Conservation (phyloP, 2,888 invertebrate genomes). For the Drosophila imparisetae region DNA sequence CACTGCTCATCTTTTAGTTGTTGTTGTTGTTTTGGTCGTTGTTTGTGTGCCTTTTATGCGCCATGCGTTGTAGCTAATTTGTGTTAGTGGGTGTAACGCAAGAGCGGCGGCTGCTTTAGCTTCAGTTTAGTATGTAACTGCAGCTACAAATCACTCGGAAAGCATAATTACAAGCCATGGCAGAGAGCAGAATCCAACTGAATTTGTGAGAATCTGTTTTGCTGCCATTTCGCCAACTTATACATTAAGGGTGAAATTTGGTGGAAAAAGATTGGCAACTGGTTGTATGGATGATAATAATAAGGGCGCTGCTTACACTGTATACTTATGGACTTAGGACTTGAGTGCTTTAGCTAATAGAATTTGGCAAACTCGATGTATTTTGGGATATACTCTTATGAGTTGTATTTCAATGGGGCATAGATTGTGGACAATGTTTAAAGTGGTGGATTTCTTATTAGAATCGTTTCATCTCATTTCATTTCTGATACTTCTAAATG, state of each 20-base stretch:
- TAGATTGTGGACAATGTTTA: not conserved
- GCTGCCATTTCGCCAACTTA: slow-evolving; percentile 18
- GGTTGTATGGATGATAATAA: not conserved
- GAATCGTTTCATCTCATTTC: not conserved
- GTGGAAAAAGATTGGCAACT: slow-evolving; percentile 3
- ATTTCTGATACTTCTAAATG: not conserved
- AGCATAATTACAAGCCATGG: slow-evolving; percentile 53
- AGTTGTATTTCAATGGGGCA: not conserved
- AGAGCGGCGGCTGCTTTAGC: slow-evolving; percentile 17
- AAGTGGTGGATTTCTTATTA: not conserved
- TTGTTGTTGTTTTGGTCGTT: slow-evolving; percentile 1
- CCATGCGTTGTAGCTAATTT: slow-evolving; percentile 58
- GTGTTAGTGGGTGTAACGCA: slow-evolving; percentile 39
- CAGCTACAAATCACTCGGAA: slow-evolving; percentile 27
- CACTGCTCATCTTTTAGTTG: slow-evolving; percentile 1
- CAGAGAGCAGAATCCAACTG: not conserved
- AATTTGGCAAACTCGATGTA: not conserved
- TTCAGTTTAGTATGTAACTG: not conserved
- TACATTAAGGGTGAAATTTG: slow-evolving; percentile 1
- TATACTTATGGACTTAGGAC: not conserved
- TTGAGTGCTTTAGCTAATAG: not conserved
- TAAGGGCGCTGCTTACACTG: not conserved
- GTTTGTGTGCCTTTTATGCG: slow-evolving; percentile 30
- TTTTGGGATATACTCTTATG: not conserved
- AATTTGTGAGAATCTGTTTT: slow-evolving; percentile 11